A percentile compares a stretch with the other conserved stretches of the same genome.
phyloP scores from a whole-genome alignment of 2,113 vertebrate species.

The Phocoena sinus region DNA sequence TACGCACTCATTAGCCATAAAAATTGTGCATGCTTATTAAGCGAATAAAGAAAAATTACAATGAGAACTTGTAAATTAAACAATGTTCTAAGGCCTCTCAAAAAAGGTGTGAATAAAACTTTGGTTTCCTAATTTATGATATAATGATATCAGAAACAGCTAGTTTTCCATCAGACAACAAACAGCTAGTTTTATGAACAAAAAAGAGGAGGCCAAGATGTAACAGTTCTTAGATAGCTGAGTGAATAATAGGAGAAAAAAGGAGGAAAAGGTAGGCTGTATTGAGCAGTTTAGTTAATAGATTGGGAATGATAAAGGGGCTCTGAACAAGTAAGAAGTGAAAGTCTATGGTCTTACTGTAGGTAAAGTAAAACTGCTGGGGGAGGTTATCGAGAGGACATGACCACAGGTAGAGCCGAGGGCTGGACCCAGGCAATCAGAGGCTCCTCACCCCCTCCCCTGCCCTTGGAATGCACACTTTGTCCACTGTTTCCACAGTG shows the following conservation, averaged over 20 bases:
- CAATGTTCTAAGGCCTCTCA: background rate
- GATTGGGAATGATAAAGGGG: background rate
- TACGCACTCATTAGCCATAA: background rate
- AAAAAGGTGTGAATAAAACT: background rate
- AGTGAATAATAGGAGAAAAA: background rate
- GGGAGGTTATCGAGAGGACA: background rate
- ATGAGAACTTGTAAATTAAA: background rate
- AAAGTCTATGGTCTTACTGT: background rate
- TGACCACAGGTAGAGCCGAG: background rate
- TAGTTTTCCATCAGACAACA: background rate
- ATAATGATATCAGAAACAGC: background rate
- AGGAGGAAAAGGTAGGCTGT: background rate
- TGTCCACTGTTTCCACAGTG: background rate
- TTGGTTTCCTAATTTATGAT: background rate
- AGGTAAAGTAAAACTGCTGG: background rate
- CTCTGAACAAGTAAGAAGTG: background rate
- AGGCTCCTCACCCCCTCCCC: background rate
- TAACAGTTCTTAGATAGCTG: background rate
- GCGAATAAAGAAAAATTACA: background rate
- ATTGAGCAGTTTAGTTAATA: background rate
- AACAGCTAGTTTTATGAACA: background rate
- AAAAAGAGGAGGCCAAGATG: background rate
- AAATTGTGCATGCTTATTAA: background rate
- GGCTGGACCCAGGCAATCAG: background rate
- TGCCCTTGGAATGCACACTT: background rate